These are phyloP conservation scores for Leucoraja erinaceus DNA, from an alignment of 2,113 vertebrate species.

Conservation along the genomic window DNA sequence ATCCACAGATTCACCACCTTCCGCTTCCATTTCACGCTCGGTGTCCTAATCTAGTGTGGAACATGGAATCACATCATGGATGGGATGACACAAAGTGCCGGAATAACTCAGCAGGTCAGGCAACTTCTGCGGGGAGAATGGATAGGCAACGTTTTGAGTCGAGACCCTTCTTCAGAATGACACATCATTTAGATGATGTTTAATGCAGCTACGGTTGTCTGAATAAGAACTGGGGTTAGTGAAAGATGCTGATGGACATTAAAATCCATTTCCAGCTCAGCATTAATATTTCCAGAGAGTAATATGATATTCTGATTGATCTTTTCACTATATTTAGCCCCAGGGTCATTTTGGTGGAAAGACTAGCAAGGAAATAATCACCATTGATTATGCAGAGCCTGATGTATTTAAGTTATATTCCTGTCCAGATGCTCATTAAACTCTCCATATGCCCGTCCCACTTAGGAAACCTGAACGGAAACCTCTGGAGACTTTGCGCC, in stretches of 20 bases:
- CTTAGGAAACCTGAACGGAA: too few relatives aligned
- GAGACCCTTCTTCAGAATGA: too few relatives aligned
- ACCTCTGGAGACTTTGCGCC: too few relatives aligned
- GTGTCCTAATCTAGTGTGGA: too few relatives aligned
- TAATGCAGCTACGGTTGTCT: not conserved
- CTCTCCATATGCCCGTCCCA: not conserved
- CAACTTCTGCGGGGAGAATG: too few relatives aligned
- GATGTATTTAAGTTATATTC: not conserved
- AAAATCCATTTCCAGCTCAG: not conserved
- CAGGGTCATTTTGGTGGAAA: not conserved
- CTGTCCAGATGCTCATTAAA: not conserved
- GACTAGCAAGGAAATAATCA: not conserved
- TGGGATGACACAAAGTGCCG: not conserved
- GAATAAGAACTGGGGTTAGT: not conserved
- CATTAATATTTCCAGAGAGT: not conserved
- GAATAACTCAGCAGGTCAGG: too few relatives aligned
- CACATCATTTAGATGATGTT: not conserved
- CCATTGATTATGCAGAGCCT: not conserved
- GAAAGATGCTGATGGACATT: not conserved
- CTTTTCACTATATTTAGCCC: not conserved
- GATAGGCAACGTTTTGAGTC: too few relatives aligned
- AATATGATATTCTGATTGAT: not conserved
- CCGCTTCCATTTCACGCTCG: not conserved
- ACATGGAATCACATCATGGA: too few relatives aligned
- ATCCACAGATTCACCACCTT: too few relatives aligned